Percentiles rank a stretch among this genome's conserved stretches.
phyloP scores from a whole-genome alignment of 2,797 vertebrate species.

The Staurois parvus region DNA sequence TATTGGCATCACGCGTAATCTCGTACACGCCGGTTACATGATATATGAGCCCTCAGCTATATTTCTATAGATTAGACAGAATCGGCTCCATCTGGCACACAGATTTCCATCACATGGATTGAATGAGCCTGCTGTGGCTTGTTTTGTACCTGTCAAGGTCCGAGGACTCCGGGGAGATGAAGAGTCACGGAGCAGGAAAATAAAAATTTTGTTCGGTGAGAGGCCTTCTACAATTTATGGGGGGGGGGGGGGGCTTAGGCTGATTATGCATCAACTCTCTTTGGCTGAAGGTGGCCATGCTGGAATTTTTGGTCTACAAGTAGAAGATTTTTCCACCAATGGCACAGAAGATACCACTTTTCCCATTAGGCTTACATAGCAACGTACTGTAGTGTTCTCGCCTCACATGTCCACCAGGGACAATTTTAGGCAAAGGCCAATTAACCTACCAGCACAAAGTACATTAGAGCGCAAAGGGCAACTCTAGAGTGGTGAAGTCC shows the following conservation, averaged over 20 bases:
- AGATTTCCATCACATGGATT: conserved; percentile 49
- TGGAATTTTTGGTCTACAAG: neutral
- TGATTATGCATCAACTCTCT: conserved; percentile 18
- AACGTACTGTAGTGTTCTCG: neutral
- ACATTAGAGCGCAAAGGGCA: no score
- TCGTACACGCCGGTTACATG: conserved; percentile 27
- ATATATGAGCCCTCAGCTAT: conserved; percentile 54
- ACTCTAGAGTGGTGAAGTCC: no score
- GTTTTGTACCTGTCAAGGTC: conserved; percentile 55
- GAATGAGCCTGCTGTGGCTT: conserved; percentile 52
- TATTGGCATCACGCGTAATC: conserved; percentile 31
- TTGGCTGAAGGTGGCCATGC: neutral
- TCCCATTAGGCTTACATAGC: conserved; percentile 15
- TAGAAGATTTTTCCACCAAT: neutral
- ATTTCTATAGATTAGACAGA: conserved; percentile 49
- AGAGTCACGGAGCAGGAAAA: conserved; percentile 32
- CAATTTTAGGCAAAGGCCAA: no score
- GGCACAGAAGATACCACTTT: neutral
- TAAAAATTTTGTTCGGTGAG: conserved; percentile 26
- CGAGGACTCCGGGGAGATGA: conserved; percentile 27
- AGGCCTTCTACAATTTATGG: conserved; percentile 32
- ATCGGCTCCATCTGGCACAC: conserved; percentile 54
- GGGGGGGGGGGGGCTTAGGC: conserved; percentile 45
- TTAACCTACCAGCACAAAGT: no score
- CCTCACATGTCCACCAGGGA: no score